Evolutionary conservation across 2,888 invertebrate genomes (phyloP), one percentile per base, ranked within the genome.

Genomic region (Leptarthrus brevirostris): DNA sequence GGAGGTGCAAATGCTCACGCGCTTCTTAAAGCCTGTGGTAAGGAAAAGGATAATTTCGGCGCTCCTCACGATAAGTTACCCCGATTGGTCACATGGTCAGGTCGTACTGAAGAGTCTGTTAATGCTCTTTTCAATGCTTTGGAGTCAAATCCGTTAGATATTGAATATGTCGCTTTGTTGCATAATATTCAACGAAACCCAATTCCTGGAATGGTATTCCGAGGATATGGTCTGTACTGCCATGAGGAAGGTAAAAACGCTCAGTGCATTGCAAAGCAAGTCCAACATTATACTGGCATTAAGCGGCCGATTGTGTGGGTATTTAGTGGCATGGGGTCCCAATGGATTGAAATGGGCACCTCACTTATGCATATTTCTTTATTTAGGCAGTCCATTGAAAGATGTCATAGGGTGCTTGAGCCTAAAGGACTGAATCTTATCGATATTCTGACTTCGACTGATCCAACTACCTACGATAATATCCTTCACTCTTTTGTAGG

Each of bases 281-380:
- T 89, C 22, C 87, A 89, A 78, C 89, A 90, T 82, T 89, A 87
- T 81, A 87, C 89, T 0, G 91, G 90, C 0, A 86, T 87, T 0
- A 87, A 87, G 71, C 87, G 91, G 0, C 93, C 95, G 1, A 86
- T 96, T 1, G 95, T 95, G 90, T 96, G 93, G 85, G 90, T 96
- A 49, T 97, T 95, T 86, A 93, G 96, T 70, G 96, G 96, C 34
- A 93, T 97, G 94, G 94, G 95, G 1, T 92, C 93, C 0, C 94
- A 95, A 81, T 96, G 95, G 95, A 86, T 90, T 10, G 91, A 92
- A 77, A 95, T 96, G 94, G 96, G 92, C 2, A 86, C 87, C 8
- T 87, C 90, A 44, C 87, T 96, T 56, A 90, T 95, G 90, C 85
- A 87, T 78, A 87, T 96, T 26, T 91, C 93, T 0, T 84, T 89